Conservation (phyloP, 2,113 vertebrate species). For the Athene cunicularia region DNA sequence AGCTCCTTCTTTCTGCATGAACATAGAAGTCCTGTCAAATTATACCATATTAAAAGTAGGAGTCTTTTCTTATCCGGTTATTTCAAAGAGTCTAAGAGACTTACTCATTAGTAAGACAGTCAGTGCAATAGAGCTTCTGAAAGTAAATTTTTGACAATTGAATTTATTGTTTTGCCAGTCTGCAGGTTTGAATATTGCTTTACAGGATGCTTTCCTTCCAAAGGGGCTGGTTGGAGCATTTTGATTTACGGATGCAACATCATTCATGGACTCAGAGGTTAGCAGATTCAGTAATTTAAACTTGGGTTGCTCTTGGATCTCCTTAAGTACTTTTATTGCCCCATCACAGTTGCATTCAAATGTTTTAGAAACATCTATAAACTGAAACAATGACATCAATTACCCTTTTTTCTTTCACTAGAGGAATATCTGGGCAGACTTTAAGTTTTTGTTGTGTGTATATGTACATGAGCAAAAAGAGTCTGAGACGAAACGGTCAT, state of each 20-base stretch:
- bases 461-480: not conserved
- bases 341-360: not conserved
- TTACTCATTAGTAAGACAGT: not conserved
- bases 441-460: fast-evolving
- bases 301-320: not conserved
- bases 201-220: not conserved
- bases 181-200: not conserved
- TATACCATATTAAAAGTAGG: not conserved
- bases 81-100: not conserved
- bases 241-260: not conserved
- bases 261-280: not conserved
- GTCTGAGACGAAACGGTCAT: fast-evolving
- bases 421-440: not conserved
- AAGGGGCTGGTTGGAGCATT: not conserved
- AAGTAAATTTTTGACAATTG: not conserved
- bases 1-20: not conserved
- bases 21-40: not conserved
- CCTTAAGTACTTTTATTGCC: not conserved
- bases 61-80: not conserved
- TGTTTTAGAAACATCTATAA: not conserved
- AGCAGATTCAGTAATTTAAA: not conserved
- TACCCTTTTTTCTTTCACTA: not conserved
- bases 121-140: not conserved
- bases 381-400: not conserved
- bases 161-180: not conserved